Evolutionary conservation across 2,888 invertebrate species (phyloP).

Genomic region (Chironomus riparius): DNA sequence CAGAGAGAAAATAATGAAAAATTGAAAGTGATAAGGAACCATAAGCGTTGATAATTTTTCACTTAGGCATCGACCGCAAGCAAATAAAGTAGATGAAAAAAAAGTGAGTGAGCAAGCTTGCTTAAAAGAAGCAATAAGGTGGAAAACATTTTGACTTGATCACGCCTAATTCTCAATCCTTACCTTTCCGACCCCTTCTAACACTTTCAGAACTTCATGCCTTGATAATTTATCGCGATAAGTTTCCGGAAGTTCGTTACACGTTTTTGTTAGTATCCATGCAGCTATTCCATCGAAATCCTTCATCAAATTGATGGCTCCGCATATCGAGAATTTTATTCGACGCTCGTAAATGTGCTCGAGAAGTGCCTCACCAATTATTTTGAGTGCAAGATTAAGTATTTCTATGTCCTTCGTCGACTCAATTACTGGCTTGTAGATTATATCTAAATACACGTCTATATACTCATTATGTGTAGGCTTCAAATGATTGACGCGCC

Average conservation of each 20-base stretch:
- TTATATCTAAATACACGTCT: constrained; percentile 48
- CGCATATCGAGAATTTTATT: constrained; percentile 59
- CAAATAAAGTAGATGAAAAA: neutral
- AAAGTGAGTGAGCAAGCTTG: neutral
- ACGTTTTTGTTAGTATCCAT: constrained; percentile 57
- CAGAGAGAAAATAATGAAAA: neutral
- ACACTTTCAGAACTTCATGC: constrained; percentile 51
- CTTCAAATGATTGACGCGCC: constrained; percentile 43
- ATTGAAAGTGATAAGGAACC: neutral
- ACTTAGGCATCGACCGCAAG: neutral
- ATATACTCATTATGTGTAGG: constrained; percentile 34
- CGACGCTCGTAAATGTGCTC: constrained; percentile 75
- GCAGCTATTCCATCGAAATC: constrained; percentile 71
- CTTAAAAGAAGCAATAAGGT: neutral
- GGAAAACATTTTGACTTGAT: neutral
- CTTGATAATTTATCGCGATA: constrained; percentile 43
- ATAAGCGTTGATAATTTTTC: neutral
- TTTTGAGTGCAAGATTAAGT: constrained; percentile 65
- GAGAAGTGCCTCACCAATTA: constrained; percentile 81
- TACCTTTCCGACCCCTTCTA: constrained; percentile 71
- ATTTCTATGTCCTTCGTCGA: constrained; percentile 65
- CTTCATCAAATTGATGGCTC: constrained; percentile 65
- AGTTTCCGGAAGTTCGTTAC: constrained; percentile 48
- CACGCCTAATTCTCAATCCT: neutral
- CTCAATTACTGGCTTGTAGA: constrained; percentile 65